phyloP scores from a whole-genome alignment of 2,797 vertebrate genomes.

The Crenuchus spilurus region DNA sequence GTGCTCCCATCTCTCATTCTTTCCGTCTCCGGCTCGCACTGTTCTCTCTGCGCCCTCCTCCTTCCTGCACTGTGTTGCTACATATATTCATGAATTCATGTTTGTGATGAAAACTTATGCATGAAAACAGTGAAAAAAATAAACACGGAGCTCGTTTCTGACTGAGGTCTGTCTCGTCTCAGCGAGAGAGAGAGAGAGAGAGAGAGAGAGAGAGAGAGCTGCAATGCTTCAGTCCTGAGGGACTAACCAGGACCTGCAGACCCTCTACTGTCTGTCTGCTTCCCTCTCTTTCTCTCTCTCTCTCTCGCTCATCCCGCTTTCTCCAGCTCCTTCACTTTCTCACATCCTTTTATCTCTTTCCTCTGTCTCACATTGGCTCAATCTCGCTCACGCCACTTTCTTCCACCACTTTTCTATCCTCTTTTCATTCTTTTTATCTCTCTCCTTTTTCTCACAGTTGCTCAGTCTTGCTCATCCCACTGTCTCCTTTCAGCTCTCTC shows the following conservation, averaged over 20 bases:
- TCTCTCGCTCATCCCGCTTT: background rate
- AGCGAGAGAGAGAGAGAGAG: conserved; percentile 65
- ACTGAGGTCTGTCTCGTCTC: conserved; percentile 75
- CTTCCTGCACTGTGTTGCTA: conserved; percentile 68
- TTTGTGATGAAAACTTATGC: conserved; percentile 83
- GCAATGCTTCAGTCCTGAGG: conserved; percentile 78
- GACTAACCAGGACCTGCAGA: conserved; percentile 75
- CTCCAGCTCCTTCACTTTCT: background rate
- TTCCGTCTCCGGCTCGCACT: background rate
- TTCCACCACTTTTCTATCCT: conserved; percentile 24
- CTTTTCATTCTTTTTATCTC: conserved; percentile 21
- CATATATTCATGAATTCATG: conserved; percentile 84
- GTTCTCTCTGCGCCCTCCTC: conserved; percentile 22
- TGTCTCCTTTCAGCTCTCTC: background rate
- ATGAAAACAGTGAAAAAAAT: conserved; percentile 74
- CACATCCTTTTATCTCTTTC: background rate
- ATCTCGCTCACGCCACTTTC: background rate
- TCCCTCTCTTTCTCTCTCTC: conserved; percentile 30
- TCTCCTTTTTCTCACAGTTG: too few species aligned
- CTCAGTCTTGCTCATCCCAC: background rate
- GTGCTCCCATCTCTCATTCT: background rate
- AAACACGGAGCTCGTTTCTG: conserved; percentile 75
- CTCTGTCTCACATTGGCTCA: too few species aligned
- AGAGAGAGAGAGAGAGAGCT: conserved; percentile 62
- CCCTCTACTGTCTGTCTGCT: conserved; percentile 60